These are phyloP conservation scores for Drosophila anomelani DNA, from an alignment of 2,888 invertebrate species.

Conservation along the genomic window DNA sequence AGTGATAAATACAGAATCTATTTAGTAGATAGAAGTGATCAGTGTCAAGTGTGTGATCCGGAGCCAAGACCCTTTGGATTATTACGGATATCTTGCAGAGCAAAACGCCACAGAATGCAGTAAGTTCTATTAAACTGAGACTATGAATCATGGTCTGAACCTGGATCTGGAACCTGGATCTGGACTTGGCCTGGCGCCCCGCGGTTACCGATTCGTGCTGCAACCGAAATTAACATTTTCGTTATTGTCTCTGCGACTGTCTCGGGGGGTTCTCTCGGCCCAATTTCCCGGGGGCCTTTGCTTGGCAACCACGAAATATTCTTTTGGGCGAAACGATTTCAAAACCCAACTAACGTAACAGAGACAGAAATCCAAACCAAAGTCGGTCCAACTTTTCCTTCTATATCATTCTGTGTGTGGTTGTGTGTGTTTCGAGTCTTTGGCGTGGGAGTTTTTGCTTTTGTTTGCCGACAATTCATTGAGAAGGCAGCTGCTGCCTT, in stretches of 20 bases:
- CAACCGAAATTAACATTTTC: slow-evolving; percentile 63
- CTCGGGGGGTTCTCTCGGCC: slow-evolving; percentile 45
- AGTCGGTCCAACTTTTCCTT: slow-evolving; percentile 57
- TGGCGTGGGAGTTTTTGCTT: slow-evolving; percentile 72
- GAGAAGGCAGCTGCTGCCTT: slow-evolving; percentile 43
- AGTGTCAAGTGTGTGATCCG: slow-evolving; percentile 23
- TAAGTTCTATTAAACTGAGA: slow-evolving; percentile 49
- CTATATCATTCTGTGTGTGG: slow-evolving; percentile 24
- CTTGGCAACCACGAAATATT: slow-evolving; percentile 75
- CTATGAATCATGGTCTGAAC: slow-evolving; percentile 57
- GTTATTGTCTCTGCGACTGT: slow-evolving; percentile 46
- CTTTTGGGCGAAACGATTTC: slow-evolving; percentile 69
- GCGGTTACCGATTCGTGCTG: slow-evolving; percentile 43
- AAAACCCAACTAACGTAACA: slow-evolving; percentile 61
- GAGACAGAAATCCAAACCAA: slow-evolving; percentile 42
- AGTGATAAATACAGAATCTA: slow-evolving; percentile 26
- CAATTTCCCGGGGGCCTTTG: slow-evolving; percentile 44
- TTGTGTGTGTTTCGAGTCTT: slow-evolving; percentile 21
- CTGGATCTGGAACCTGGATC: slow-evolving; percentile 37
- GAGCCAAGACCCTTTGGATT: slow-evolving; percentile 20
- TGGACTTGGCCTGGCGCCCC: slow-evolving; percentile 40
- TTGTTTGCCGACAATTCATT: slow-evolving; percentile 56
- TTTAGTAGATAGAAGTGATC: slow-evolving; percentile 20
- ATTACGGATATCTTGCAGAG: slow-evolving; percentile 27
- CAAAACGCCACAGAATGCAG: slow-evolving; percentile 59